phyloP scores from a whole-genome alignment of 2,113 vertebrate species.

The Brachypteracias leptosomus region DNA sequence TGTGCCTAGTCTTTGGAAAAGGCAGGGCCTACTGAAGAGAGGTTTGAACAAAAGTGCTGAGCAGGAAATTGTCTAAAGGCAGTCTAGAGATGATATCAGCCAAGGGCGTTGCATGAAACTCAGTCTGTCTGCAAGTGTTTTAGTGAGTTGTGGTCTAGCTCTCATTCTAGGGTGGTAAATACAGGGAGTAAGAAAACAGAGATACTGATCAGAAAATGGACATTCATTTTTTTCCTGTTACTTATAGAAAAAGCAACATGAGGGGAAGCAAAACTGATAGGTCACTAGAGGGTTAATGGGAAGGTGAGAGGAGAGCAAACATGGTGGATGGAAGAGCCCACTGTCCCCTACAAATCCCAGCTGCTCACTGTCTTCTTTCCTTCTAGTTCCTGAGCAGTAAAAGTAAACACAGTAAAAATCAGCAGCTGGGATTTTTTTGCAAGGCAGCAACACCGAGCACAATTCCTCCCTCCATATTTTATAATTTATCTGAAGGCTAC shows the following conservation, averaged over 20 bases:
- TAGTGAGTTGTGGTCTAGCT: background rate
- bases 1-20: background rate
- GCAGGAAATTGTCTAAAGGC: background rate
- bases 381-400: background rate
- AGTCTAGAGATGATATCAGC: background rate
- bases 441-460: background rate
- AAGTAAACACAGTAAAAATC: background rate
- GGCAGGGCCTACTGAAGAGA: background rate
- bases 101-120: background rate
- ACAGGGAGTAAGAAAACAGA: background rate
- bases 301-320: background rate
- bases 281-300: background rate
- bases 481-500: slow-evolving; percentile 48
- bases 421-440: background rate
- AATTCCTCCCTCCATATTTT: slow-evolving; percentile 39
- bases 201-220: background rate
- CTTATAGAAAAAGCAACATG: background rate
- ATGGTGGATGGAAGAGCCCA: background rate
- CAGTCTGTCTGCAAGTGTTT: background rate
- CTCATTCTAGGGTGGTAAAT: background rate
- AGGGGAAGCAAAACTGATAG: background rate
- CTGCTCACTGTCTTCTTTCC: background rate
- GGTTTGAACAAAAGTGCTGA: background rate
- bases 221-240: background rate
- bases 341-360: background rate